These are phyloP conservation scores for Nemotelus pantherinus DNA, from an alignment of 2,888 invertebrate genomes.

Conservation along the genomic window DNA sequence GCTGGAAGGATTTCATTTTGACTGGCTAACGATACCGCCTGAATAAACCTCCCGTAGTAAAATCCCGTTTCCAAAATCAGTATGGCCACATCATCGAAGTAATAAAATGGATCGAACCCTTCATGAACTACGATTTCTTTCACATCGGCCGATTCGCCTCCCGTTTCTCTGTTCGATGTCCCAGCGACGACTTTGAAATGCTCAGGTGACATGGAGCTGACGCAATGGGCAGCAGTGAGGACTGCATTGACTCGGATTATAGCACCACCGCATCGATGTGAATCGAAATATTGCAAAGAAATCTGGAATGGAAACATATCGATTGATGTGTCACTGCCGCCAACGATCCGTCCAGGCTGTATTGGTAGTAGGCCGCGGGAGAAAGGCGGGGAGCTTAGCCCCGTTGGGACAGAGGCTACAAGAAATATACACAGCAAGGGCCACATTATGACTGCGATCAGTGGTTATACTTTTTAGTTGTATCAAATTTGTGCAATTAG, in stretches of 20 bases:
- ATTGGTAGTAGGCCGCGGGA: conserved; percentile 53
- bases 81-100: conserved; percentile 70
- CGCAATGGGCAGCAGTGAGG: conserved; percentile 28
- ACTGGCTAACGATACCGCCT: conserved; percentile 62
- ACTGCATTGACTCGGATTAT: not conserved
- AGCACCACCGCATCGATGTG: conserved; percentile 29
- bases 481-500: no score
- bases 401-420: not conserved
- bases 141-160: conserved; percentile 60
- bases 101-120: conserved; percentile 63
- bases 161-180: conserved; percentile 60
- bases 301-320: conserved; percentile 22
- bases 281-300: conserved; percentile 13
- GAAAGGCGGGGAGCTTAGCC: not conserved
- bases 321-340: conserved; percentile 52
- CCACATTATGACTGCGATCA: no score
- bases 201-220: conserved; percentile 46
- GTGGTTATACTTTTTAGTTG: no score
- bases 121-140: conserved; percentile 64
- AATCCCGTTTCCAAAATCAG: conserved; percentile 66
- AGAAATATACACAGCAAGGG: not conserved
- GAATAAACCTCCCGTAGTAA: conserved; percentile 60
- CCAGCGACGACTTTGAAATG: conserved; percentile 64
- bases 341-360: conserved; percentile 55
- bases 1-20: conserved; percentile 51